Evolutionary conservation across 2,113 vertebrate genomes (phyloP).

Genomic region (Zapus hudsonius): DNA sequence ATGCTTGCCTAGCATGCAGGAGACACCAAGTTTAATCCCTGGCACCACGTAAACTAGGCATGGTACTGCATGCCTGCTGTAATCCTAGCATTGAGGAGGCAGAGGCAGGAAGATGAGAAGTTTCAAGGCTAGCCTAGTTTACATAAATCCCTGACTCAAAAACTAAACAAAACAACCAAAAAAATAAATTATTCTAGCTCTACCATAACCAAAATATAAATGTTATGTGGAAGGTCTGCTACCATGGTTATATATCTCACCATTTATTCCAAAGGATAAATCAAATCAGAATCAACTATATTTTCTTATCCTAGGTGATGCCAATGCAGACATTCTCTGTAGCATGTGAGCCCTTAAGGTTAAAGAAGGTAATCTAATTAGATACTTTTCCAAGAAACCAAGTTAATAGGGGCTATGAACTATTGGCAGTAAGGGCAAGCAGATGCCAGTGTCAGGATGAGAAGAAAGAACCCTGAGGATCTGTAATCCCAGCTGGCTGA

Average conservation of each 20-base stretch:
- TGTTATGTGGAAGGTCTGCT: slow-evolving; percentile 1
- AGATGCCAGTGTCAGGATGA: not conserved
- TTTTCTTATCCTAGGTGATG: not conserved
- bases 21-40: not conserved
- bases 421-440: not conserved
- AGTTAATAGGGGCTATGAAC: not conserved
- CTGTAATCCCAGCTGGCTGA: not conserved
- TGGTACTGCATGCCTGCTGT: too few relatives aligned
- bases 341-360: not conserved
- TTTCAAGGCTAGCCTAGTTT: too few relatives aligned
- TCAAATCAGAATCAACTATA: slow-evolving; percentile 31
- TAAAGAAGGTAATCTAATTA: slow-evolving; percentile 12
- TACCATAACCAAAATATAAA: slow-evolving; percentile 49
- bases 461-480: not conserved
- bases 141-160: not conserved
- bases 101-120: not conserved
- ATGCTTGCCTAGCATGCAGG: not conserved
- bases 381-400: not conserved
- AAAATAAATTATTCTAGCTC: not conserved
- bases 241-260: not conserved
- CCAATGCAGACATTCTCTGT: not conserved
- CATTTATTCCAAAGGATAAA: slow-evolving; percentile 23
- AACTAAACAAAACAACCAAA: not conserved
- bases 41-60: not conserved
- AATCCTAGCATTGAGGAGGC: not conserved